These are phyloP conservation scores for Numenius arquata DNA, from an alignment of 2,113 vertebrate genomes.

Conservation along the genomic window DNA sequence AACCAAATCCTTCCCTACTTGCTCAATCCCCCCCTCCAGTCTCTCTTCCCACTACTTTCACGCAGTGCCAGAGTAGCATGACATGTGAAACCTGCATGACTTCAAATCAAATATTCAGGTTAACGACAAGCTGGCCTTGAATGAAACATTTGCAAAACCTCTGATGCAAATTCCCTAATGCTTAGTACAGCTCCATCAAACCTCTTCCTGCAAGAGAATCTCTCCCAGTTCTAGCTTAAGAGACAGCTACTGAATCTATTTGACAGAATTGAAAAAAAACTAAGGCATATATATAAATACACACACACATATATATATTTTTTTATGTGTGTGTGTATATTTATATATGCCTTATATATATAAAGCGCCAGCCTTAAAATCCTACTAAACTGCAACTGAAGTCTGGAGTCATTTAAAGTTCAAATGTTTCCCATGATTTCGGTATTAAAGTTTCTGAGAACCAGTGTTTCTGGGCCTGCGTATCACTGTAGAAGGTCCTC, in stretches of 20 bases:
- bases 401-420: constrained; percentile 28
- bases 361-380: constrained; percentile 4
- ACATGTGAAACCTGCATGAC: background rate
- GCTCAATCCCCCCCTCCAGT: background rate
- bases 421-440: constrained; percentile 6
- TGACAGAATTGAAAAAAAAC: background rate
- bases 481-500: background rate
- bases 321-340: background rate
- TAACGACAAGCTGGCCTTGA: background rate
- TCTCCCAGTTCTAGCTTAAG: constrained; percentile 40
- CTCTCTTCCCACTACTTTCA: background rate
- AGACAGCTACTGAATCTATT: background rate
- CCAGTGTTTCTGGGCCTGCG: background rate
- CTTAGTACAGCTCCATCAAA: constrained; percentile 19
- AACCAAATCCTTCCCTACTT: background rate
- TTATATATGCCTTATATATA: background rate
- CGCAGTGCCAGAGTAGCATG: background rate
- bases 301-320: background rate
- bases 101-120: background rate
- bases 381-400: background rate
- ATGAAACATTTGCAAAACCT: constrained; percentile 45
- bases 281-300: background rate
- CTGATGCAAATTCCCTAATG: constrained; percentile 21
- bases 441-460: background rate
- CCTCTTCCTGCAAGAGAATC: constrained; percentile 3